Evolutionary conservation across 1,140 invertebrate genomes (phyloP).

Genomic region (Lepidurus apus): DNA sequence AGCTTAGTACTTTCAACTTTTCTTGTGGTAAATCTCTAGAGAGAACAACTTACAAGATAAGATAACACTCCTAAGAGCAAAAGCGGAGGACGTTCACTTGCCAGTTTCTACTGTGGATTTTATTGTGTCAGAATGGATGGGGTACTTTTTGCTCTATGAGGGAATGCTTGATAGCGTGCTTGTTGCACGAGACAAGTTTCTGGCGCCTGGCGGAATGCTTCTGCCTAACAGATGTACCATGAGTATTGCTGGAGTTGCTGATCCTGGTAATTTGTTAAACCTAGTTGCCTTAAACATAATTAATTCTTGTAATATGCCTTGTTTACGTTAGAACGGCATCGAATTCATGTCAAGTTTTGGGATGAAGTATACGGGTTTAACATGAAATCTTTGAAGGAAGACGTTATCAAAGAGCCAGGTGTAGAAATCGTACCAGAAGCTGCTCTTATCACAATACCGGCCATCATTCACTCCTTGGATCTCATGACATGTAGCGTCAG

Average conservation of each 20-base stretch:
- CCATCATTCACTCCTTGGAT: slow-evolving; percentile 63
- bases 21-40: slow-evolving; percentile 46
- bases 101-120: slow-evolving; percentile 79
- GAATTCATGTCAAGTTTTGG: slow-evolving; percentile 79
- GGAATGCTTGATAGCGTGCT: slow-evolving; percentile 93
- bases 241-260: slow-evolving; percentile 80
- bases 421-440: slow-evolving; percentile 76
- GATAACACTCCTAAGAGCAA: slow-evolving; percentile 71
- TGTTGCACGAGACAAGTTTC: slow-evolving; percentile 84
- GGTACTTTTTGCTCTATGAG: slow-evolving; percentile 96
- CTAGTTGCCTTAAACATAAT: background rate
- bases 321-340: slow-evolving; percentile 56
- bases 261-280: slow-evolving; percentile 59
- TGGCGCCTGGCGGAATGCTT: slow-evolving; percentile 71
- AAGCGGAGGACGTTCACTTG: slow-evolving; percentile 79
- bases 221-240: slow-evolving; percentile 87
- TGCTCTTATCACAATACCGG: slow-evolving; percentile 66
- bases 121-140: slow-evolving; percentile 99
- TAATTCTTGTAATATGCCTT: slow-evolving; percentile 30
- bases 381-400: slow-evolving; percentile 88
- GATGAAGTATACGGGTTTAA: slow-evolving; percentile 94
- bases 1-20: background rate
- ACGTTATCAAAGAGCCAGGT: slow-evolving; percentile 81
- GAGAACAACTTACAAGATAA: slow-evolving; percentile 68
- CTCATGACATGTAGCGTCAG: slow-evolving; percentile 73